Evolutionary conservation across 2,888 invertebrate species (phyloP), one percentile per base, ranked within the genome.

Genomic region (Parelbella ahira): DNA sequence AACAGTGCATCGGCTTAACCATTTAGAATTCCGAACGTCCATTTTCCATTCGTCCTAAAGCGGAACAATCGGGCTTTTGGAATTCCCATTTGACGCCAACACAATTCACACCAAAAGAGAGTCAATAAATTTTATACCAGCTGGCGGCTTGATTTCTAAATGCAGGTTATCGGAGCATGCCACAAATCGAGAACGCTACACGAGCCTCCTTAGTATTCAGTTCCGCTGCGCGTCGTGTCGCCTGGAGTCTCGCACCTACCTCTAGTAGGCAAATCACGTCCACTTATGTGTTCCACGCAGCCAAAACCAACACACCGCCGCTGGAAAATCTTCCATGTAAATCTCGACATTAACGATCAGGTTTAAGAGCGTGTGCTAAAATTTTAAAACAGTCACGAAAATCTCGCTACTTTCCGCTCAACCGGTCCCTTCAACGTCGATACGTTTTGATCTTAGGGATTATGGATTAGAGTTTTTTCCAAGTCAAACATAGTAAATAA

Each of bases 81-180:
- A 67, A 72, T 71, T 74, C 67, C 66, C 71, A 54, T 56, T 62
- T 55, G 63, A 56, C 57, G 51, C 54, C 54, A 53, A 53, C 61
- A 69, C 68, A 68, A 68, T 73, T 76, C 70, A 58, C 68, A 68
- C 61, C 56, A 60, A 78, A 81, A 72, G 75, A 73, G 77, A 76
- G 78, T 77, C 75, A 68, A 81, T 83, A 83, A 82, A 84, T 84
- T 82, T 74, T 60, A 64, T 63, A 78, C 73, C 71, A 75, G 72
- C 63, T 70, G 67, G 63, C 71, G 76, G 82, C 72, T 80, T 82
- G 79, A 79, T 86, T 83, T 81, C 83, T 75, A 75, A 86, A 84
- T 84, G 83, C 79, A 78, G 86, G 86, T 86, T 86, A 87, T 87
- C 86, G 79, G 84, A 76, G 76, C 74, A 79, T 76, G 77, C 77